Conservation (phyloP, 2,797 vertebrate genomes). For the Bradypus variegatus region DNA sequence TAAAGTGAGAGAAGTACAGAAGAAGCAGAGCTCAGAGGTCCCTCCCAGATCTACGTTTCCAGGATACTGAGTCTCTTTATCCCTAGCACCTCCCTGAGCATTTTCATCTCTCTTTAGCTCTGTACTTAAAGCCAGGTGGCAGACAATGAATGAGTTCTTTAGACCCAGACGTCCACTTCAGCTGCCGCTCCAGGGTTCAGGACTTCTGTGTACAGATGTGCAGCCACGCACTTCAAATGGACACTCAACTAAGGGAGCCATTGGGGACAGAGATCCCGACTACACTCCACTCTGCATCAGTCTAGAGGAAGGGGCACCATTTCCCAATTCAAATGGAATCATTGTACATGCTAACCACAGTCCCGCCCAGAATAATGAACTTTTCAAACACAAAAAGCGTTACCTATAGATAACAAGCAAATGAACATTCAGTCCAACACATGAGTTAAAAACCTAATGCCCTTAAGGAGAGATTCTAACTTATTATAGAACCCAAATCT, state of each 20-base stretch:
- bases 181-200: background rate
- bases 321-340: background rate
- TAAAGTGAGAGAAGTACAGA: background rate
- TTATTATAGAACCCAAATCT: background rate
- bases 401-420: background rate
- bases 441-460: background rate
- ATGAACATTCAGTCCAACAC: background rate
- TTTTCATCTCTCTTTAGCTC: background rate
- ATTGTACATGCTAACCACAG: background rate
- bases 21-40: background rate
- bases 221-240: background rate
- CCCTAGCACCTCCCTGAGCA: background rate
- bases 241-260: background rate
- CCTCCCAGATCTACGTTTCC: background rate
- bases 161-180: background rate
- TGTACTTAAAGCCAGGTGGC: background rate
- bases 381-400: background rate
- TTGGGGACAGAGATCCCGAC: background rate
- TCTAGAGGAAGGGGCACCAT: background rate
- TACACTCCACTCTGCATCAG: background rate
- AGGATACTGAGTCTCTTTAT: background rate
- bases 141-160: background rate
- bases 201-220: background rate
- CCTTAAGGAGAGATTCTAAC: background rate
- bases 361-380: rapidly evolving